Base-by-base conservation (phyloP, 2,797 vertebrate species). In the Cyprinella venusta region DNA sequence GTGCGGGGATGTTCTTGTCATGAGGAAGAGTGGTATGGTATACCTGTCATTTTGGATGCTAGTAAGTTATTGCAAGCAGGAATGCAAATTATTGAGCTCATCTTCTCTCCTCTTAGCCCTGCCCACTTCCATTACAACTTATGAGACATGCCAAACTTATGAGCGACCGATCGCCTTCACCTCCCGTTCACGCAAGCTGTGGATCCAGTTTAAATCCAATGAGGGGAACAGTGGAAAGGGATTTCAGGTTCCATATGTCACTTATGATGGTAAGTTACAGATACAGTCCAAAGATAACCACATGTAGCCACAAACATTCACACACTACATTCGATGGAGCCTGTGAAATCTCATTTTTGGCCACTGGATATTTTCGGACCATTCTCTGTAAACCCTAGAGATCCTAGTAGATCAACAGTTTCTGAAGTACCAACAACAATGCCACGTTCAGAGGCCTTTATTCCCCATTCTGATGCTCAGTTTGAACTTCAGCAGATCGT, bases 201-300 rank as follows among this genome's bases (percentile, higher is more conserved):
- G 98, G 98, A 96, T 99, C 91, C 97, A 99, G 91, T 99, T 99
- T 87, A 98, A 96, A 87, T 96, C 97, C 81, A 99, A 99, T 0
- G 98, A 99, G 91, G 97, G 95, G 19, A 99, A 99, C 94, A 99
- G 97, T 2, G 96, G 94, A 79, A 98, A 97, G 94, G 98, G 98
- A 72, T 99, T 99, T 92, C 98, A 99, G 77, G 97, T 99, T 24
- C 97, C 97, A 2, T 99, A 99, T 0, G 98, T 99, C 89, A 99
- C 98, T 40, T 99, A 99, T 0, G 97, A 99, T 2, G 97, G 98
- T 99, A 85, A 93, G 90, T 68, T 38, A 98, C 84, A 93, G 90
- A 75, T 40, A 33, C 7, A 69, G 68, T 18, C 8, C 21, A 16
- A 59, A 24, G 5, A 76, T 19, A n/a, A 59, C 71, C 10, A 7